phyloP scores from a whole-genome alignment of 2,113 vertebrate species.

The Seriola dumerili region DNA sequence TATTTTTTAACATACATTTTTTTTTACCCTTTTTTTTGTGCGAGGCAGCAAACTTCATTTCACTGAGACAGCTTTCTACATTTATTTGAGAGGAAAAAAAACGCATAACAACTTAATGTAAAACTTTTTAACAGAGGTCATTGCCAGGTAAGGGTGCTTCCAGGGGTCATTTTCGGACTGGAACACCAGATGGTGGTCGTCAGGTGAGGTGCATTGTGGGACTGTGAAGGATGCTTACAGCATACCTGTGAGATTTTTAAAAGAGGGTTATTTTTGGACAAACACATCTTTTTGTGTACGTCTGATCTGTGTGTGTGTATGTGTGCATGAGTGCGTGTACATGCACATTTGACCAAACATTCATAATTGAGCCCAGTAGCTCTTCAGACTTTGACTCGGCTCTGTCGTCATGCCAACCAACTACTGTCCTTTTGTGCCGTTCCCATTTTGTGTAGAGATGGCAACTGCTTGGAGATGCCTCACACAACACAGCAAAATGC shows the following conservation, averaged over 20 bases:
- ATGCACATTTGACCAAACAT: conserved; percentile 70
- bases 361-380: conserved; percentile 74
- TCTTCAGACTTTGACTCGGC: conserved; percentile 63
- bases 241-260: conserved; percentile 37
- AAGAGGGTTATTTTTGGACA: conserved; percentile 53
- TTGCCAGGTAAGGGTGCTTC: conserved; percentile 38
- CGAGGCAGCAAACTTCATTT: conserved; percentile 26
- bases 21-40: conserved; percentile 10
- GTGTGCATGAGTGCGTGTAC: neutral
- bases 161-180: conserved; percentile 30
- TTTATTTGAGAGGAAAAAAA: conserved; percentile 14
- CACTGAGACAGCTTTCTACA: conserved; percentile 17
- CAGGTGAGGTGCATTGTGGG: conserved; percentile 61
- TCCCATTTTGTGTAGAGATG: conserved; percentile 72
- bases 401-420: conserved; percentile 77
- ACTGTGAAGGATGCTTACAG: conserved; percentile 33
- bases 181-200: conserved; percentile 58
- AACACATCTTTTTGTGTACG: conserved; percentile 31
- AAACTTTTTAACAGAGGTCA: conserved; percentile 51
- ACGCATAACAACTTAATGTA: conserved; percentile 12
- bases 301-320: conserved; percentile 1
- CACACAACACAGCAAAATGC: conserved; percentile 53
- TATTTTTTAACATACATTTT: conserved; percentile 12
- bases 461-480: conserved; percentile 68
- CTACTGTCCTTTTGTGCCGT: conserved; percentile 70